Evolutionary conservation across 2,888 invertebrate genomes (phyloP), one percentile per base, ranked within the genome.

Genomic region (Petrolisthes cinctipes): DNA sequence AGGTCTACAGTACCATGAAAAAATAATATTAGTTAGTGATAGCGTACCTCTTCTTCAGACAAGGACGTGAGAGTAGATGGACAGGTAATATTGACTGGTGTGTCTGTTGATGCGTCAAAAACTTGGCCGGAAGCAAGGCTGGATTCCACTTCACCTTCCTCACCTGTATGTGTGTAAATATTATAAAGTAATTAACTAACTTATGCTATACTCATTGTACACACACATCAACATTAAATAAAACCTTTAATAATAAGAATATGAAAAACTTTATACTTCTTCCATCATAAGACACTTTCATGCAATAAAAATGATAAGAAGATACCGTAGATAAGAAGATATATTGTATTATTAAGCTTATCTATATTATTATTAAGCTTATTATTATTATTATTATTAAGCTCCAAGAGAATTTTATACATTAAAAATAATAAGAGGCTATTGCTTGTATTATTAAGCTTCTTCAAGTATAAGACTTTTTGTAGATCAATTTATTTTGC

Each of bases 41-140:
- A 76, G 14, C 7, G 66, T 91, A 94, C 95, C 92, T 99, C 97
- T 91, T 97, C 96, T 90, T 96, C 96, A 90, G 94, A 94, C 14
- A 94, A 92, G 82, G 92, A 88, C 71, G 86, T 92, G 51, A 86
- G 79, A 4, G 83, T 37, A 3, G 89, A 5, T 14, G 85, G 85
- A 54, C 86, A 87, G 56, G 61, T n/a, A 53, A 85, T n/a, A 11
- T 61, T 11, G 37, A 80, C 57, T 9, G 82, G 53, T n/a, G 11
- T 76, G 76, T 54, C 76, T 37, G 76, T 23, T 0, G 83, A 23
- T 1, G 85, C 78, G 76, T 85, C 86, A 79, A 86, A 88, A 5
- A 80, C 37, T 53, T 84, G 75, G 5, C 75, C 81, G 53, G 76
- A 53, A 5, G 68, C 4, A 4, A 68, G 71, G 7, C 53, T 57